phyloP scores from a whole-genome alignment of 2,888 invertebrate genomes.

The Serripes groenlandicus region DNA sequence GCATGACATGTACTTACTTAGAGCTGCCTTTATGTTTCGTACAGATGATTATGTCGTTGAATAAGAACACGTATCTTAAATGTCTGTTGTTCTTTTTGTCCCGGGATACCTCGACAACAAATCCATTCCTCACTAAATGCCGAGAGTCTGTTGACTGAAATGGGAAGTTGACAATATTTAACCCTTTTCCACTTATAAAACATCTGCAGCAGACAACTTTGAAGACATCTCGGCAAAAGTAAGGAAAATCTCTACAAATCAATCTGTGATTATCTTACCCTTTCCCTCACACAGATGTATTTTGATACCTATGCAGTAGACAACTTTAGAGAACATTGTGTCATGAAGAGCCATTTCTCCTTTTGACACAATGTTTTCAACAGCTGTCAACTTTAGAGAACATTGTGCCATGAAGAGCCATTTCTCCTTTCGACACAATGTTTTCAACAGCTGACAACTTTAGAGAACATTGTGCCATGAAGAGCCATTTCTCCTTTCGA shows the following conservation, averaged over 20 bases:
- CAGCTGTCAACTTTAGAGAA: neutral
- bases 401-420: no score
- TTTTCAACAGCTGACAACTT: no score
- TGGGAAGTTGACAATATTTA: constrained; percentile 1
- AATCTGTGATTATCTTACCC: neutral
- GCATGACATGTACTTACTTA: constrained; percentile 38
- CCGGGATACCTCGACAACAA: constrained; percentile 93
- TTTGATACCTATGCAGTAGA: neutral
- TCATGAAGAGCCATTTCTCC: neutral
- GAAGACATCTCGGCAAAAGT: neutral
- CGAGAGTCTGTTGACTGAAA: constrained; percentile 87
- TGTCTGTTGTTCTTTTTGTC: constrained; percentile 92
- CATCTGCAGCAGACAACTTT: neutral
- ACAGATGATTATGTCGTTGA: constrained; percentile 97
- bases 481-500: no score
- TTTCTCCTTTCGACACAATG: no score
- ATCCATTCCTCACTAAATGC: constrained; percentile 96
- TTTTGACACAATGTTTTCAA: neutral
- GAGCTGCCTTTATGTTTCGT: constrained; percentile 88
- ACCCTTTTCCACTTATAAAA: neutral
- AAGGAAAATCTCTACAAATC: neutral
- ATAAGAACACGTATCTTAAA: constrained; percentile 96
- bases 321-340: neutral
- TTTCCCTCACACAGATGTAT: neutral
- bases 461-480: no score